Base-by-base conservation (phyloP, 1,140 invertebrate species). In the Drosophila baimaii region DNA sequence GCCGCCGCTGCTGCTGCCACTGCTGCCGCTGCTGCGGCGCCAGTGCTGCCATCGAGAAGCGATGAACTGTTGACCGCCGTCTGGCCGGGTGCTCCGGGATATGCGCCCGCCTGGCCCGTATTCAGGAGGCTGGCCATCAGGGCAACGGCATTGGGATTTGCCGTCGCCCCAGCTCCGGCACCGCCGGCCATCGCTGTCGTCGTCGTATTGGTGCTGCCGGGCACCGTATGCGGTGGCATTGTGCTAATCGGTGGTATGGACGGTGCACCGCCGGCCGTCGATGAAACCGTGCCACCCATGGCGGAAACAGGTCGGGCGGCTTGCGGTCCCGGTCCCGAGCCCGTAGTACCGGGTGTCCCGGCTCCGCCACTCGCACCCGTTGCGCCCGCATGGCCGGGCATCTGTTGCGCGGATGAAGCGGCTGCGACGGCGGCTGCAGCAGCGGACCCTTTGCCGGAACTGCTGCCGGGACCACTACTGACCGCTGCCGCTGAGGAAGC, bases 241-340 rank as follows among this genome's bases (percentile, higher is more conserved):
- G 91, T 92, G 69, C 90, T 90, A 65, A 92, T 91, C 69, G 89
- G 93, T 93, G 82, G 93, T 93, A 92, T 93, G 93, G 86, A 90
- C 77, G 75, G 93, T 93, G 89, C 93, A 66, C 81, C 92, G 59
- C 81, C 88, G 58, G 77, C 90, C 56, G 91, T 91, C 25, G 90
- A 91, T 79, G 91, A 91, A 70, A 91, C 88, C 55, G 89, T 84
- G 47, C 90, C 90, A 61, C 90, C 89, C 78, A 93, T 91, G 19
- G 92, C 90, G 12, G 91, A 81, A 10, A 91, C 61, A 13, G 91
- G 89, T 37, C 90, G 68, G 13, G 82, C 43, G 33, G 63, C 64
- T 25, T 63, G 61, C 12, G 23, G 21, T 2, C 61, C 61, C 6
- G 61, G 37, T 23, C 27, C 47, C 25, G 25, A 7, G 6, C 49